Conservation (phyloP, 2,888 invertebrate genomes). For the Nemotelus pantherinus region DNA sequence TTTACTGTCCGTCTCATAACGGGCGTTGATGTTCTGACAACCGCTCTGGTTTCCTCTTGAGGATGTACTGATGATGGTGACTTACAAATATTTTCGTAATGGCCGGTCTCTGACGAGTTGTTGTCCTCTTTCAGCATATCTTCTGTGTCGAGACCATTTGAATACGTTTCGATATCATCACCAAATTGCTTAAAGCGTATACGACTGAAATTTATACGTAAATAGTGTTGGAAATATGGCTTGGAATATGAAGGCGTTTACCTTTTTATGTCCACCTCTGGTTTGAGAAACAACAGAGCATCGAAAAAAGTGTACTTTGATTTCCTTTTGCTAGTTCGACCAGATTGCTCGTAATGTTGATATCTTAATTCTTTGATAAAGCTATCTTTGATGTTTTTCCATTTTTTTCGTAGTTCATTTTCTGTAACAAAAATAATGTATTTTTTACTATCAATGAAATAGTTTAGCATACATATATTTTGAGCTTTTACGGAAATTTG, state of each 20-base stretch:
- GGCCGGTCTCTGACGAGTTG: not conserved
- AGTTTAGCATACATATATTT: too few species aligned
- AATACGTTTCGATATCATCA: not conserved
- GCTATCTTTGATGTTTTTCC: conserved; percentile 30
- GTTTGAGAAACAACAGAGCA: not conserved
- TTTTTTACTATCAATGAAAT: not conserved
- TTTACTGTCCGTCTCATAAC: not conserved
- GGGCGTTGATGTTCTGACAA: not conserved
- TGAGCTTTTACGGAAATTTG: too few species aligned
- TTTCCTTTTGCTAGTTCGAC: not conserved
- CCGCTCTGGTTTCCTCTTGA: not conserved
- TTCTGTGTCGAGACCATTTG: not conserved
- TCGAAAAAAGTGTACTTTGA: conserved; percentile 19
- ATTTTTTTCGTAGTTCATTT: conserved; percentile 13
- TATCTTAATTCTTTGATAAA: conserved; percentile 16
- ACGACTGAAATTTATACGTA: conserved; percentile 2
- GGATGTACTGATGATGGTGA: not conserved
- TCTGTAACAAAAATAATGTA: not conserved
- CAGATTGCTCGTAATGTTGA: conserved; percentile 3
- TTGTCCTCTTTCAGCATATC: conserved; percentile 20
- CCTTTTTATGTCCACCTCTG: conserved; percentile 19
- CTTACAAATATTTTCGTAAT: not conserved
- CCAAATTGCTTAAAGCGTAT: not conserved
- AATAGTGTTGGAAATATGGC: not conserved
- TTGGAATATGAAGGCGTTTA: not conserved